Percentiles rank a stretch among this genome's conserved stretches.
These are phyloP conservation scores for Protodeltote pygarga DNA, from an alignment of 2,888 invertebrate genomes.

Conservation along the genomic window DNA sequence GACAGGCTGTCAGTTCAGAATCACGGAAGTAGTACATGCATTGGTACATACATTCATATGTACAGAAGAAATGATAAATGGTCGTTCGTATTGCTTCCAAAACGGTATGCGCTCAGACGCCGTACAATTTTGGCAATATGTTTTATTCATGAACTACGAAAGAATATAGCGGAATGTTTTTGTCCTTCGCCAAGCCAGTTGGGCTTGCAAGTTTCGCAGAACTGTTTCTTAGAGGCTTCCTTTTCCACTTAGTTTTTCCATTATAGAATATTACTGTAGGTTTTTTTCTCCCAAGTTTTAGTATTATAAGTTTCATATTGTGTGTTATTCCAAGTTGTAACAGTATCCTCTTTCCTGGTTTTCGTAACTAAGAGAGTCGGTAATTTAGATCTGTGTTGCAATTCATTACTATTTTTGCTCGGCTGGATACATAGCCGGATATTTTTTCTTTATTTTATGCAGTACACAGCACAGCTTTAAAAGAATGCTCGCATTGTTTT, in stretches of 20 bases:
- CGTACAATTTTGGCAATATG: slow-evolving; percentile 74
- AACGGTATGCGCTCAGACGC: slow-evolving; percentile 58
- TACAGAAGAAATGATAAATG: slow-evolving; percentile 60
- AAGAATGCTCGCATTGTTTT: slow-evolving; percentile 24
- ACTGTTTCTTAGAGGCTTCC: slow-evolving; percentile 5
- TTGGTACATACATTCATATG: slow-evolving; percentile 33
- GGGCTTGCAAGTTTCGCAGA: slow-evolving; percentile 7
- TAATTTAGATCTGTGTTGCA: slow-evolving; percentile 2
- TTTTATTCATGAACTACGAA: slow-evolving; percentile 76
- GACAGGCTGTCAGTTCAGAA: slow-evolving; percentile 56
- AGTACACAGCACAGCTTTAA: slow-evolving; percentile 3
- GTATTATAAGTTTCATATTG: too few species aligned
- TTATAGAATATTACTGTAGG: too few species aligned
- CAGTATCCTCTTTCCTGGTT: slow-evolving; percentile 16
- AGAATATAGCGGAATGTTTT: slow-evolving; percentile 61
- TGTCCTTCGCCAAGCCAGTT: slow-evolving; percentile 14
- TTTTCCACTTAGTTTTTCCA: too few species aligned
- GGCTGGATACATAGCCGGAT: slow-evolving; percentile 2
- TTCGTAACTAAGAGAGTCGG: slow-evolving; percentile 15
- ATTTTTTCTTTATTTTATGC: slow-evolving; percentile 20
- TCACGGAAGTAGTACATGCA: slow-evolving; percentile 58
- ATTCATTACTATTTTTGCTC: slow-evolving; percentile 29
- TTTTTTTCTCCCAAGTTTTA: too few species aligned
- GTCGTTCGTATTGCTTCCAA: slow-evolving; percentile 59
- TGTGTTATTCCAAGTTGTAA: too few species aligned